These are phyloP conservation scores for Sebastes kiyomatsui DNA, from an alignment of 2,797 vertebrate genomes.

Conservation along the genomic window DNA sequence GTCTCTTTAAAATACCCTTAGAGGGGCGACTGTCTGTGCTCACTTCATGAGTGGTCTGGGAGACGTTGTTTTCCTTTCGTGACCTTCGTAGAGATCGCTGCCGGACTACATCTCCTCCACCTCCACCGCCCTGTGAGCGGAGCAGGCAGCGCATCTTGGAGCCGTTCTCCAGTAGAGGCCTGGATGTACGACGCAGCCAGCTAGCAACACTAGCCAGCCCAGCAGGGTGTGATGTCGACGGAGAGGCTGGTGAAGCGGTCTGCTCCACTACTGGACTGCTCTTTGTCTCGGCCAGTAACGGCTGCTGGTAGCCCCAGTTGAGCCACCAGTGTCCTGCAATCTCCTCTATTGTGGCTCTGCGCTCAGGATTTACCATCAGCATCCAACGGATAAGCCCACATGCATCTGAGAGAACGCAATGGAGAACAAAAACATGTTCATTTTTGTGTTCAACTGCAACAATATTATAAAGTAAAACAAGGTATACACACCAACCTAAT, in stretches of 20 bases:
- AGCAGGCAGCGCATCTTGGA: conserved; percentile 94
- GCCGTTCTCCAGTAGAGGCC: conserved; percentile 91
- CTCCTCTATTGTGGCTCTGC: conserved; percentile 93
- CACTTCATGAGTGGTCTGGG: conserved; percentile 83
- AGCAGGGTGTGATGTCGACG: conserved; percentile 64
- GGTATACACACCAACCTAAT: neutral
- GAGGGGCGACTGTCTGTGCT: conserved; percentile 79
- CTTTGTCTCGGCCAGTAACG: conserved; percentile 82
- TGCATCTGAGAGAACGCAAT: conserved; percentile 86
- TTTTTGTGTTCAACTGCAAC: neutral
- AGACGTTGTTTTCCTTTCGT: conserved; percentile 92
- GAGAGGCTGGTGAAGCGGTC: neutral
- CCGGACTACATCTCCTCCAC: conserved; percentile 79
- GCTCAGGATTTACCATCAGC: conserved; percentile 96
- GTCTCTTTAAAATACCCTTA: conserved; percentile 93
- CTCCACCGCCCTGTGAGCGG: conserved; percentile 82
- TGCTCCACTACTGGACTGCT: conserved; percentile 40
- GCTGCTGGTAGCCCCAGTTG: conserved; percentile 92
- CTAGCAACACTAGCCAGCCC: conserved; percentile 84
- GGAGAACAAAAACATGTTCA: neutral
- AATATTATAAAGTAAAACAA: neutral
- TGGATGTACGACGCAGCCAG: conserved; percentile 92
- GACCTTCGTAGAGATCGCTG: conserved; percentile 95
- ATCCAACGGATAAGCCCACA: conserved; percentile 98
- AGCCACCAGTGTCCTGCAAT: conserved; percentile 98